phyloP scores from a whole-genome alignment of 2,797 vertebrate species.

The Ispidina lecontei region DNA sequence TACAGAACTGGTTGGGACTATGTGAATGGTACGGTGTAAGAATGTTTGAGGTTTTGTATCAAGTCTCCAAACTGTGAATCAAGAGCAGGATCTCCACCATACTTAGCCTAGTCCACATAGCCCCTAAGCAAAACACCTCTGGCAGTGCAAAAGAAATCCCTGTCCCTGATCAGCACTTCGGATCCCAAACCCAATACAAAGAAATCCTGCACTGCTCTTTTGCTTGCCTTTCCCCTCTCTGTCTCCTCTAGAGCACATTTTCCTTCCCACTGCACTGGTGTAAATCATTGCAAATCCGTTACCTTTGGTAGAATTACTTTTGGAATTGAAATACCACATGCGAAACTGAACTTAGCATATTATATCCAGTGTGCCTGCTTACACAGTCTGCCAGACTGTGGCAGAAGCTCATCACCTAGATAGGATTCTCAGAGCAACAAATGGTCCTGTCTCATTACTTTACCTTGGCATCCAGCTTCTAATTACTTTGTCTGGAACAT shows the following conservation, averaged over 20 bases:
- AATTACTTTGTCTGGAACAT: not conserved
- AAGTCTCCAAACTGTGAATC: not conserved
- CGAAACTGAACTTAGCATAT: not conserved
- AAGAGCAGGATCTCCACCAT: not conserved
- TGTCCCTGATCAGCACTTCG: not conserved
- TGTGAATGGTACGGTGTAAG: not conserved
- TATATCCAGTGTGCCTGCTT: not conserved
- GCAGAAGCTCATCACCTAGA: not conserved
- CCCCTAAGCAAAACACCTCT: not conserved
- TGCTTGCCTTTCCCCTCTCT: not conserved
- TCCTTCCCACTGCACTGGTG: not conserved
- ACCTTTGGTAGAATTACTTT: not conserved
- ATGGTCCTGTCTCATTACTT: not conserved
- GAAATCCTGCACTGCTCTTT: not conserved
- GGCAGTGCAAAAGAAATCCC: not conserved
- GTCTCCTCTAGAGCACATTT: not conserved
- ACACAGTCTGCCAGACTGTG: not conserved
- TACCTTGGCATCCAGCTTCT: not conserved
- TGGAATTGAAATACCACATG: not conserved
- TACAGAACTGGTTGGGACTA: not conserved
- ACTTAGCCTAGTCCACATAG: fast-evolving
- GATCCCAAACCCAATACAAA: not conserved
- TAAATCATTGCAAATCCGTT: conserved; percentile 13
- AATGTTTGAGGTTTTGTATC: not conserved
- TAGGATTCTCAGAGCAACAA: not conserved